These are phyloP conservation scores for Drosophila ananassae DNA, from an alignment of 1,140 invertebrate genomes.

Conservation along the genomic window DNA sequence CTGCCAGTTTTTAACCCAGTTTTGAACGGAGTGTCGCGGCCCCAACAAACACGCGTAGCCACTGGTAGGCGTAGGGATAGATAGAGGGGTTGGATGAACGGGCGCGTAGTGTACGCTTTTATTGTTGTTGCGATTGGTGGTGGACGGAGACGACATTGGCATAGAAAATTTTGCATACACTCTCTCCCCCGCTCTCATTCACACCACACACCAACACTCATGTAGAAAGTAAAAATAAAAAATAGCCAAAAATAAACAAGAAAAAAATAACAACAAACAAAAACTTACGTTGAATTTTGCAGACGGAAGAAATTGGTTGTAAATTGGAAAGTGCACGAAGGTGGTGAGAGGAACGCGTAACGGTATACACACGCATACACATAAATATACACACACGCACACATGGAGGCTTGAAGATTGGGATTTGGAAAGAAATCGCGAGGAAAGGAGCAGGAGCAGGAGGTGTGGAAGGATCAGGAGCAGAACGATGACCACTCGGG, in stretches of 20 bases:
- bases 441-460: slow-evolving; percentile 12
- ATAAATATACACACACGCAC: slow-evolving; percentile 19
- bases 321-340: slow-evolving; percentile 56
- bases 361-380: slow-evolving; percentile 38
- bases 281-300: slow-evolving; percentile 14
- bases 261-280: slow-evolving; percentile 23
- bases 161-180: slow-evolving; percentile 76
- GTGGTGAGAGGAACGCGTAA: slow-evolving; percentile 39
- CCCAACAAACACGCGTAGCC: slow-evolving; percentile 8
- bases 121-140: slow-evolving; percentile 32
- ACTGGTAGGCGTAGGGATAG: slow-evolving; percentile 6
- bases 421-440: slow-evolving; percentile 27
- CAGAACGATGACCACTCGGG: slow-evolving; percentile 69
- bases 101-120: slow-evolving; percentile 8
- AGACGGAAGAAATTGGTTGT: slow-evolving; percentile 28
- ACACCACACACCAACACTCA: slow-evolving; percentile 17
- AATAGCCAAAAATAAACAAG: slow-evolving; percentile 27
- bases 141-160: slow-evolving; percentile 59
- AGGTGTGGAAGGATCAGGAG: slow-evolving; percentile 19
- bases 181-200: slow-evolving; percentile 19
- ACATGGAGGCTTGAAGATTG: slow-evolving; percentile 48
- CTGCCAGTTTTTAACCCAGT: slow-evolving; percentile 29
- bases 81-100: slow-evolving; percentile 2
- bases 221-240: slow-evolving; percentile 37
- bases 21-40: background rate